Evolutionary conservation across 2,888 invertebrate species (phyloP), one percentile per base, ranked within the genome.

Genomic region (Orchesella flavescens): DNA sequence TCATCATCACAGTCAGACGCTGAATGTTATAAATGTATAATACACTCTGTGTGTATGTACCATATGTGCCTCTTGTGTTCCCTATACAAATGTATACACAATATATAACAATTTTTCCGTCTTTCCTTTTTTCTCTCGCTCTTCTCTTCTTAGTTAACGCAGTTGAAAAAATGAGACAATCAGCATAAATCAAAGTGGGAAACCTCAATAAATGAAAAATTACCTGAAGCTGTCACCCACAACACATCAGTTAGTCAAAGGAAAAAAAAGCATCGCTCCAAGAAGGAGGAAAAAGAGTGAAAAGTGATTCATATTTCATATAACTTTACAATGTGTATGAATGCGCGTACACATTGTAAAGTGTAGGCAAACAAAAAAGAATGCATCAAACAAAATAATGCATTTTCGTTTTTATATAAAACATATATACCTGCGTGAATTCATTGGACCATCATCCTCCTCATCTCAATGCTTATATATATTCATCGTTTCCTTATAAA

Each of bases 201-300:
- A 81, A 81, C 81, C 81, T 81, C 81, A 81, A 81, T 81, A 81
- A 81, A 81, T 81, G 81, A 81, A 81, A 81, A 81, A 81, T 81
- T 81, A 81, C 81, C 81, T 81, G 74, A 81, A 81, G 81, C 81
- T 81, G 81, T 81, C 81, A 81, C 81, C 81, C 81, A 81, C 81
- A 81, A 81, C 81, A 81, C 81, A 81, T 81, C 81, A 81, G 74
- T 81, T 81, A 81, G 81, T 80, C 80, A 73, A 73, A 77, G 76
- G 43, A 61, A 78, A 43, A 78, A 43, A 72, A 68, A 73, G 59
- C 79, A 71, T 43, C 57, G 69, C 78, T 78, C 71, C 55, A 49
- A 61, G 53, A 21, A 78, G 63, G 61, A 61, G 44, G 71, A 57
- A 55, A 49, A 49, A 10, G 65, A 80, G 66, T 73, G 80, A 80